phyloP scores from a whole-genome alignment of 2,797 vertebrate genomes.

The Neopelma chrysocephalum region DNA sequence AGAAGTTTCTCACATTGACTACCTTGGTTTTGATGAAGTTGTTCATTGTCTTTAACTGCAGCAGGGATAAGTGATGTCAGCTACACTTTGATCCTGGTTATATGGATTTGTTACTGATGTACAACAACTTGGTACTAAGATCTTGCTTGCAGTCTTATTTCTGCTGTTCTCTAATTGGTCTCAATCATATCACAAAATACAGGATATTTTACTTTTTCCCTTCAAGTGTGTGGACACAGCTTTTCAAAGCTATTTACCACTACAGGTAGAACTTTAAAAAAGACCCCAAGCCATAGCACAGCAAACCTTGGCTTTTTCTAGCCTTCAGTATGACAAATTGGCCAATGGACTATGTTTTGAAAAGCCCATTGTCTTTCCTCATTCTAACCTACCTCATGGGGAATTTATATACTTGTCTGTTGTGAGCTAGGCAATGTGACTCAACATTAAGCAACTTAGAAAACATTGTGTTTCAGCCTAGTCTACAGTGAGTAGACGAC shows the following conservation, averaged over 20 bases:
- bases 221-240: background rate
- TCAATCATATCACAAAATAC: background rate
- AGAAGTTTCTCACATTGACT: background rate
- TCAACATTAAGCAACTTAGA: background rate
- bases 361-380: background rate
- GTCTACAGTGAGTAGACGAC: background rate
- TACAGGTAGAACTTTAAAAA: background rate
- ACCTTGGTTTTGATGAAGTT: background rate
- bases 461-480: background rate
- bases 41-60: background rate
- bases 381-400: background rate
- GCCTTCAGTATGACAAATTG: background rate
- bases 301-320: background rate
- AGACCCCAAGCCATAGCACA: background rate
- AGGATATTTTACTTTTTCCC: background rate
- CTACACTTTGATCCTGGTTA: accelerated
- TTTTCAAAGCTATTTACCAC: background rate
- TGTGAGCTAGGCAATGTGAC: background rate
- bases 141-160: background rate
- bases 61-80: background rate
- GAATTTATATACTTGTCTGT: background rate
- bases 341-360: background rate
- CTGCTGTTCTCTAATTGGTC: background rate
- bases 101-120: background rate
- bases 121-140: background rate